These are phyloP conservation scores for Chionodraco myersi DNA, from an alignment of 2,113 vertebrate species.

Conservation along the genomic window DNA sequence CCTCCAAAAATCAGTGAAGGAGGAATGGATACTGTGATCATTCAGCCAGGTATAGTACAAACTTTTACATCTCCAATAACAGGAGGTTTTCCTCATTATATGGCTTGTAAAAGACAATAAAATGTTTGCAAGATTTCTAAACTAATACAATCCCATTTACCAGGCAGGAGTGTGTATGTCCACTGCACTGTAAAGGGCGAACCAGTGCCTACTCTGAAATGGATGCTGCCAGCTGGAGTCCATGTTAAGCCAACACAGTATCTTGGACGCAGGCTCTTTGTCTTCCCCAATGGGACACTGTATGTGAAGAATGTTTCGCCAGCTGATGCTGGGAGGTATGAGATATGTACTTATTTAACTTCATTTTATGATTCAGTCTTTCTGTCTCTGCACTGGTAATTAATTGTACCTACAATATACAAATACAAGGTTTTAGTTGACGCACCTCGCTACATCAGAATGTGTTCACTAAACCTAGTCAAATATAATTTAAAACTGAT, in stretches of 20 bases:
- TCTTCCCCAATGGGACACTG: constrained; percentile 85
- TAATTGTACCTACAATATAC: background rate
- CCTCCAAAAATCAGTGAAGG: constrained; percentile 82
- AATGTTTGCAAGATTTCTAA: background rate
- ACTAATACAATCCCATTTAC: constrained; percentile 20
- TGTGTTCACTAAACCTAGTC: background rate
- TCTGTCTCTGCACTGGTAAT: background rate
- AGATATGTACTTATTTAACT: background rate
- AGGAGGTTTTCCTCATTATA: background rate
- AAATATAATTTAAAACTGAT: background rate
- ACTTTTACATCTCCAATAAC: background rate
- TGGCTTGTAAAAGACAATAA: background rate
- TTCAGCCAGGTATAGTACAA: constrained; percentile 67
- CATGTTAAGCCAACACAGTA: constrained; percentile 83
- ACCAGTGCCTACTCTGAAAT: constrained; percentile 80
- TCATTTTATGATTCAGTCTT: background rate
- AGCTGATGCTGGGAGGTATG: constrained; percentile 78
- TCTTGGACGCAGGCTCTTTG: constrained; percentile 77
- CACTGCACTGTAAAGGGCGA: constrained; percentile 83
- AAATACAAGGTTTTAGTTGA: background rate
- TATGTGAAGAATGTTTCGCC: constrained; percentile 75
- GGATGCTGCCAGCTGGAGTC: constrained; percentile 78
- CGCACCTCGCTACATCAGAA: background rate
- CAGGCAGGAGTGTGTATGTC: constrained; percentile 78
- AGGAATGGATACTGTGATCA: constrained; percentile 64